Evolutionary conservation across 2,797 vertebrate genomes (phyloP).

Genomic region (Lithobates pipiens): DNA sequence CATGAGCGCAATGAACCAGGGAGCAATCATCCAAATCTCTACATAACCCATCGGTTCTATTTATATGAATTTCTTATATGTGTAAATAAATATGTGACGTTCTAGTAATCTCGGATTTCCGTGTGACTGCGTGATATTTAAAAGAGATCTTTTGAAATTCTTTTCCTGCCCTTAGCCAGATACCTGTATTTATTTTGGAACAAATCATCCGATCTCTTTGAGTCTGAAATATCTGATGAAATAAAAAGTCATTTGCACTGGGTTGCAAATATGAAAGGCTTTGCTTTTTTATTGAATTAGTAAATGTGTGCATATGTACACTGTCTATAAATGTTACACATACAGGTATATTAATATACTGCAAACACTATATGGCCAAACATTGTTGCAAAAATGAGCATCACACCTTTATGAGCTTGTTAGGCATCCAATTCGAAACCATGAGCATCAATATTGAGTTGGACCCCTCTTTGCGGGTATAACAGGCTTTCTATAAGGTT

Average conservation of each 20-base stretch:
- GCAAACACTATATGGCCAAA: too few relatives aligned
- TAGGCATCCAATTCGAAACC: too few relatives aligned
- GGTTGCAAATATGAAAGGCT: neutral
- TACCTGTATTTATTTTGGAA: constrained; percentile 1
- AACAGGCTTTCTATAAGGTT: too few relatives aligned
- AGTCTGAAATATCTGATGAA: neutral
- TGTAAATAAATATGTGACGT: constrained; percentile 31
- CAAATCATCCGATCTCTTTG: neutral
- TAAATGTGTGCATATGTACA: neutral
- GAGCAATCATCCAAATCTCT: neutral
- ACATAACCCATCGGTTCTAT: constrained; percentile 4
- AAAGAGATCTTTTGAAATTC: neutral
- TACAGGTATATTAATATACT: too few relatives aligned
- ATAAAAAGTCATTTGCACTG: neutral
- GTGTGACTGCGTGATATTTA: neutral
- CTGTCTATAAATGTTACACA: neutral
- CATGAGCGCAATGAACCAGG: neutral
- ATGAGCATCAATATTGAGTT: too few relatives aligned
- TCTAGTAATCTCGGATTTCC: neutral
- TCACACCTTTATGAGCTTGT: too few relatives aligned
- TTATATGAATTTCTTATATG: constrained; percentile 24
- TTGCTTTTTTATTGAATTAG: neutral
- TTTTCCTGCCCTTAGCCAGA: neutral
- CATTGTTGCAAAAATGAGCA: too few relatives aligned
- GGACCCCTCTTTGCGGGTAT: too few relatives aligned